phyloP scores from a whole-genome alignment of 2,113 vertebrate genomes.

The Phocoena phocoena region DNA sequence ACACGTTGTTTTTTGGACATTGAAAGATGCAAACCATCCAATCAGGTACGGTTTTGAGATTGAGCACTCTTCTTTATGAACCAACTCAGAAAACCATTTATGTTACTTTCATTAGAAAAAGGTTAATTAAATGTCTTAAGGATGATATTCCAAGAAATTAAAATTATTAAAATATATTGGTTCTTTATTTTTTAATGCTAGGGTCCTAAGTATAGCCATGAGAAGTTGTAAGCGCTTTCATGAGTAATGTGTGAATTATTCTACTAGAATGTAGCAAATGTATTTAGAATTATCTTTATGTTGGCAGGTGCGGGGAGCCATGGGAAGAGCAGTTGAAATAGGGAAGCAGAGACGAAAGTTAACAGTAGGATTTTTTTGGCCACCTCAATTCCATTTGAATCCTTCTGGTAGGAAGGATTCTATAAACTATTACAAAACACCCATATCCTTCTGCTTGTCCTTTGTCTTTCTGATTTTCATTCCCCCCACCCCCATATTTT shows the following conservation, averaged over 20 bases:
- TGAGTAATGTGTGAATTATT: not conserved
- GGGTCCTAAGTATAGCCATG: not conserved
- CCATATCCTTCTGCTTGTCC: not conserved
- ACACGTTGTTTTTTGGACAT: not conserved
- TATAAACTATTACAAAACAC: not conserved
- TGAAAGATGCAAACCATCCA: not conserved
- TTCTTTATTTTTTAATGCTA: not conserved
- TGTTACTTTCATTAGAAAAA: not conserved
- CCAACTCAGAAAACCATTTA: not conserved
- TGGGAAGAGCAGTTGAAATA: not conserved
- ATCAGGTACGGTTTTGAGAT: not conserved
- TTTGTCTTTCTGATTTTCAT: not conserved
- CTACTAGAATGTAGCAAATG: not conserved
- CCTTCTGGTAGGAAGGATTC: not conserved
- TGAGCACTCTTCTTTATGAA: not conserved
- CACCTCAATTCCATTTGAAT: not conserved
- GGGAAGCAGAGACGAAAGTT: not conserved
- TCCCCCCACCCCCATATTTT: not conserved
- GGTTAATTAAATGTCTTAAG: not conserved
- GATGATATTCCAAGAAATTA: not conserved
- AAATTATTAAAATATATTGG: not conserved
- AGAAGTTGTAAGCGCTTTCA: not conserved
- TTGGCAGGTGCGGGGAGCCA: not conserved
- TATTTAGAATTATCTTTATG: not conserved
- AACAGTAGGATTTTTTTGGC: not conserved